Conservation (phyloP, 2,888 invertebrate species). For the Drosophila ezoana region DNA sequence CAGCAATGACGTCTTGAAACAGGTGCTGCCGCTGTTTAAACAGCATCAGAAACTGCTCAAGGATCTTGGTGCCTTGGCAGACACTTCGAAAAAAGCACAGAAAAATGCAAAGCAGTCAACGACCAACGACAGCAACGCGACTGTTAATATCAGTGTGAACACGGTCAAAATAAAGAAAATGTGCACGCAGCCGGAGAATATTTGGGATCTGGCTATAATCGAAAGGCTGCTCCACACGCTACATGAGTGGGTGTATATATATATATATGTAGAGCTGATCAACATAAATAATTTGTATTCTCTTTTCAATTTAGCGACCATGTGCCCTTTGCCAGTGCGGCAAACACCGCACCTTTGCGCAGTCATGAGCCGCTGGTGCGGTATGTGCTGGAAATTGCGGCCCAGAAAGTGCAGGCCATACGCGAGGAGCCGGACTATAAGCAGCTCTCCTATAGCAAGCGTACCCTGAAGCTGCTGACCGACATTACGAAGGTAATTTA, state of each 20-base stretch:
- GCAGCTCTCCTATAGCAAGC: constrained; percentile 81
- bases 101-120: constrained; percentile 56
- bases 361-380: constrained; percentile 86
- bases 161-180: constrained; percentile 76
- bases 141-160: constrained; percentile 77
- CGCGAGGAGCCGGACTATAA: constrained; percentile 82
- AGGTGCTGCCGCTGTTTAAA: constrained; percentile 86
- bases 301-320: constrained; percentile 82
- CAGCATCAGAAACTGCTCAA: constrained; percentile 84
- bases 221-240: constrained; percentile 80
- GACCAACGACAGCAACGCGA: constrained; percentile 44
- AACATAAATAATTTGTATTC: neutral
- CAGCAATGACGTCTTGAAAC: constrained; percentile 84
- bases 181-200: constrained; percentile 78
- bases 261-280: neutral
- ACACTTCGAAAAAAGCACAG: constrained; percentile 57
- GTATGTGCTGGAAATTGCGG: constrained; percentile 85
- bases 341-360: constrained; percentile 85
- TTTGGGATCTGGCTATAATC: constrained; percentile 82
- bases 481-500: constrained; percentile 82
- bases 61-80: constrained; percentile 52
- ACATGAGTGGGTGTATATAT: constrained; percentile 73
- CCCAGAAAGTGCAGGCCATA: constrained; percentile 70
- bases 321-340: constrained; percentile 86
- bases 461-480: constrained; percentile 77